A percentile compares a stretch with the other conserved stretches of the same genome.
phyloP scores from a whole-genome alignment of 2,888 invertebrate genomes.

The Trissolcus japonicus region DNA sequence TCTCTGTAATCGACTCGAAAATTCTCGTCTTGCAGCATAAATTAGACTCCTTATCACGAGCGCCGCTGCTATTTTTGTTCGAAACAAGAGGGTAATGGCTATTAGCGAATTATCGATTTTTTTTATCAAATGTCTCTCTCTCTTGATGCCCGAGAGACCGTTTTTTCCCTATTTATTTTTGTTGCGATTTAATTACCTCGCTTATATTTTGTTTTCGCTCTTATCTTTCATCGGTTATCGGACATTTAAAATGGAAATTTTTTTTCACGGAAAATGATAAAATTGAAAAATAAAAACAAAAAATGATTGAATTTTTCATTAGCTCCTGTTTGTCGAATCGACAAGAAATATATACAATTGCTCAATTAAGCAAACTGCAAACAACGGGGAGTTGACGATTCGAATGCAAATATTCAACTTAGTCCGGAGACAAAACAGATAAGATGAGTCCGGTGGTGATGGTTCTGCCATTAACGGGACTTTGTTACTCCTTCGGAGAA shows the following conservation, averaged over 20 bases:
- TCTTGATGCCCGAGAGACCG: no score
- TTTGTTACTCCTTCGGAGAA: slow-evolving; percentile 41
- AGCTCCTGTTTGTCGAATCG: no score
- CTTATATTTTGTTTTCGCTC: no score
- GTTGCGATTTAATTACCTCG: slow-evolving; percentile 13
- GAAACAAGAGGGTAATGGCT: slow-evolving; percentile 42
- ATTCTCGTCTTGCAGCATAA: no score
- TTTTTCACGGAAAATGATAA: slow-evolving; percentile 7
- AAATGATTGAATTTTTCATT: no score
- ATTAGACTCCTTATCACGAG: slow-evolving; percentile 28
- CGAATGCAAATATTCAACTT: slow-evolving; percentile 27
- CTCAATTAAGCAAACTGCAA: slow-evolving; percentile 6
- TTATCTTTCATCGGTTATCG: no score
- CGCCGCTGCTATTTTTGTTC: slow-evolving; percentile 34
- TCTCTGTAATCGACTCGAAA: no score
- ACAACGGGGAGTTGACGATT: slow-evolving; percentile 1
- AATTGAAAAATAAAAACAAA: no score
- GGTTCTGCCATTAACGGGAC: slow-evolving; percentile 48
- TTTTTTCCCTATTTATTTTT: slow-evolving; percentile 9
- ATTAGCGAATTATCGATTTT: slow-evolving; percentile 42
- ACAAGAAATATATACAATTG: no score
- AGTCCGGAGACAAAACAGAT: slow-evolving; percentile 32
- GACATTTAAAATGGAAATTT: no score
- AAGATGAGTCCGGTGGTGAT: slow-evolving; percentile 27
- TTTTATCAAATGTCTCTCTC: slow-evolving; percentile 4